Evolutionary conservation across 2,888 invertebrate genomes (phyloP).

Genomic region (Morpho helenor): DNA sequence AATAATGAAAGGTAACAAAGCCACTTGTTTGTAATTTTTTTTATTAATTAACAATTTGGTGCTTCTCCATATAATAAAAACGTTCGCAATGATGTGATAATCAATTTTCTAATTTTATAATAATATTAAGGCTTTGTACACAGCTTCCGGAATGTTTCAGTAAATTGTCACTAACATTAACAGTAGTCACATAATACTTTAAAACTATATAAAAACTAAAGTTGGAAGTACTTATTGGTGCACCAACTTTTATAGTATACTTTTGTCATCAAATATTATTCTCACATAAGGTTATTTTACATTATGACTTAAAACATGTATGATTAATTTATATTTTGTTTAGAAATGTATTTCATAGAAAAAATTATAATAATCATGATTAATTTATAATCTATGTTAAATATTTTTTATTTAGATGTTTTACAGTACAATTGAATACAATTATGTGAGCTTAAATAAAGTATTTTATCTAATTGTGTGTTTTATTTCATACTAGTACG

Average conservation of each 20-base stretch:
- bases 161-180: constrained; percentile 73
- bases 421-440: constrained; percentile 51
- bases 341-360: constrained; percentile 1
- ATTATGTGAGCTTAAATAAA: constrained; percentile 74
- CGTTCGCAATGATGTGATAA: constrained; percentile 67
- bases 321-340: constrained; percentile 9
- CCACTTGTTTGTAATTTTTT: constrained; percentile 38
- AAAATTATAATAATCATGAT: constrained; percentile 6
- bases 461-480: constrained; percentile 64
- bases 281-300: constrained; percentile 2
- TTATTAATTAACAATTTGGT: constrained; percentile 63
- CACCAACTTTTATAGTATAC: constrained; percentile 30
- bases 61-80: constrained; percentile 54
- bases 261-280: constrained; percentile 1
- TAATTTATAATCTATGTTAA: constrained; percentile 17
- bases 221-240: constrained; percentile 34
- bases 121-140: constrained; percentile 71
- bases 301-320: constrained; percentile 5
- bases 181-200: constrained; percentile 34
- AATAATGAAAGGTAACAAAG: constrained; percentile 55
- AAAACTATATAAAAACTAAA: constrained; percentile 23
- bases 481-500: constrained; percentile 27
- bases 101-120: constrained; percentile 51
- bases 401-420: constrained; percentile 59
- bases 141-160: constrained; percentile 78